phyloP scores from a whole-genome alignment of 2,888 invertebrate genomes.

The Morpho deidamia region DNA sequence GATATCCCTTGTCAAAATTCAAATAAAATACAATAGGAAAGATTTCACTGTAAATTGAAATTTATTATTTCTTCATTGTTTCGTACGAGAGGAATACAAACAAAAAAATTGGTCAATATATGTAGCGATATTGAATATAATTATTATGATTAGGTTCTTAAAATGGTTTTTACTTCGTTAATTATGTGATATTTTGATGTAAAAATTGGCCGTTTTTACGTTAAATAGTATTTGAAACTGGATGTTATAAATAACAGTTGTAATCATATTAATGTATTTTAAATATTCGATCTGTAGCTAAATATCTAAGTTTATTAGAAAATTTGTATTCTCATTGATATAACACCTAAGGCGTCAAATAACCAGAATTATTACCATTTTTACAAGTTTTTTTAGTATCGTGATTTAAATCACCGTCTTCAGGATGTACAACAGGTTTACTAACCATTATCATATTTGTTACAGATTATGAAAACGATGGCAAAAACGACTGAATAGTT shows the following conservation, averaged over 20 bases:
- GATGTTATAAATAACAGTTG: too few species aligned
- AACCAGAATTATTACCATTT: not conserved
- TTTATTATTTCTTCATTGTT: not conserved
- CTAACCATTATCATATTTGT: conserved; percentile 16
- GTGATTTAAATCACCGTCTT: not conserved
- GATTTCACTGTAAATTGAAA: conserved; percentile 5
- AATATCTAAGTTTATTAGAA: not conserved
- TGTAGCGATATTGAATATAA: too few species aligned
- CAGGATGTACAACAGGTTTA: conserved; percentile 1
- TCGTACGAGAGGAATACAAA: too few species aligned
- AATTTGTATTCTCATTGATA: not conserved
- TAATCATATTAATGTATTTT: too few species aligned
- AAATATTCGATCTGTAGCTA: too few species aligned
- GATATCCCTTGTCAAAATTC: not conserved
- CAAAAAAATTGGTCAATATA: too few species aligned
- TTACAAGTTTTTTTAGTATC: conserved; percentile 1
- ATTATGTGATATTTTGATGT: too few species aligned
- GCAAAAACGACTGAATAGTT: not conserved
- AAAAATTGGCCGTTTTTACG: too few species aligned
- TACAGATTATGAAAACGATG: conserved; percentile 23
- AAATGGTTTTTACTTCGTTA: too few species aligned
- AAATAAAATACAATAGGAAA: not conserved
- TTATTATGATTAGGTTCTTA: too few species aligned
- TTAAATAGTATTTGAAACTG: too few species aligned
- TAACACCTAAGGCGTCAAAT: not conserved